phyloP scores from a whole-genome alignment of 1,140 invertebrate genomes.

The Rhysida immarginata region DNA sequence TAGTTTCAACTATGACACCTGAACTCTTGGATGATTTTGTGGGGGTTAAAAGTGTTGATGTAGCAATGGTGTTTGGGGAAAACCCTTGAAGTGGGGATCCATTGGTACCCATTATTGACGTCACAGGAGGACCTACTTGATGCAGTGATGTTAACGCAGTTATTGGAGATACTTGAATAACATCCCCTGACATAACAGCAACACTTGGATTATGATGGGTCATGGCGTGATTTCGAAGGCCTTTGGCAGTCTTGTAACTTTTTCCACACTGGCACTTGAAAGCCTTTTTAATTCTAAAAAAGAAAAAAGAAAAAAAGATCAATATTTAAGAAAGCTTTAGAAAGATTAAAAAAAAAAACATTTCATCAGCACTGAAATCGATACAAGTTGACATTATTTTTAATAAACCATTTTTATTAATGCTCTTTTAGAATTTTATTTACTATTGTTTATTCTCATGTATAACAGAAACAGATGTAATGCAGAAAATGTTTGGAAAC shows the following conservation, averaged over 20 bases:
- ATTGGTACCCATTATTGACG: too few species aligned
- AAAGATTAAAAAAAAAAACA: too few species aligned
- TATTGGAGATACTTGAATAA: background rate
- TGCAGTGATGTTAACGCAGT: background rate
- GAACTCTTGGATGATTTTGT: background rate
- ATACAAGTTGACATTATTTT: too few species aligned
- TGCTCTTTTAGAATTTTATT: too few species aligned
- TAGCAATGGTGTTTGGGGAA: background rate
- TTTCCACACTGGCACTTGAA: slow-evolving; percentile 68
- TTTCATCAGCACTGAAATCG: too few species aligned
- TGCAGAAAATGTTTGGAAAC: too few species aligned
- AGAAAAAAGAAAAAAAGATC: slow-evolving; percentile 10
- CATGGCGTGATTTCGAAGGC: slow-evolving; percentile 47
- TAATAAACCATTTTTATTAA: too few species aligned
- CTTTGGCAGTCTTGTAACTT: slow-evolving; percentile 59
- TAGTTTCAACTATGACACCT: background rate
- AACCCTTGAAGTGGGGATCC: background rate
- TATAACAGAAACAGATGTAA: too few species aligned
- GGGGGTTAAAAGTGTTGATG: background rate
- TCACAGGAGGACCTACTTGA: too few species aligned
- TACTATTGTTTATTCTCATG: too few species aligned
- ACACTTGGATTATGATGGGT: slow-evolving; percentile 18
- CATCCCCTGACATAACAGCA: slow-evolving; percentile 6
- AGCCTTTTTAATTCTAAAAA: slow-evolving; percentile 51
- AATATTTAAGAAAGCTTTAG: too few species aligned